Conservation (phyloP, 2,888 invertebrate genomes). For the Drosophila nigricruria region DNA sequence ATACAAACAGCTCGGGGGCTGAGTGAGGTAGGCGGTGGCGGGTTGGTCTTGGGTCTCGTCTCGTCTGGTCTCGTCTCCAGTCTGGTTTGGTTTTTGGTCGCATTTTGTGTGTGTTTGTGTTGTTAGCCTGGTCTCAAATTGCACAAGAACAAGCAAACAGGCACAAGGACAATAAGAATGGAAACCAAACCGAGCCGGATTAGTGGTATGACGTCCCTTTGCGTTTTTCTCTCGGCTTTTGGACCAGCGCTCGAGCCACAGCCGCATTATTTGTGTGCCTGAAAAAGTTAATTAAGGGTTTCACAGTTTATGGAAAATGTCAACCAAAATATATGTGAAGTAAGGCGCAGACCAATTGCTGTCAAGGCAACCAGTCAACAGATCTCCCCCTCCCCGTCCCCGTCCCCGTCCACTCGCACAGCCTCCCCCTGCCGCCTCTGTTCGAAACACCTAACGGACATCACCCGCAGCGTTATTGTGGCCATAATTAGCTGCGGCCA, state of each 20-base stretch:
- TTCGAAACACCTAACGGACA: conserved; percentile 21
- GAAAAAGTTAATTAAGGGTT: conserved; percentile 79
- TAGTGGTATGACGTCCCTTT: conserved; percentile 38
- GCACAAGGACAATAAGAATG: conserved; percentile 40
- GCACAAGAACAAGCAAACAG: conserved; percentile 47
- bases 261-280: conserved; percentile 47
- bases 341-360: conserved; percentile 28
- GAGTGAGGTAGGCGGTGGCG: not conserved
- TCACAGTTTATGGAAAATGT: conserved; percentile 73
- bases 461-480: conserved; percentile 57
- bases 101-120: conserved; percentile 33
- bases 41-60: conserved; percentile 1
- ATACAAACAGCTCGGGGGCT: conserved; percentile 32
- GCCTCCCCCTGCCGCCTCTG: not conserved
- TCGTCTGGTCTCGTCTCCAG: conserved; percentile 5
- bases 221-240: not conserved
- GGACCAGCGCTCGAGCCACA: conserved; percentile 14
- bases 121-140: conserved; percentile 58
- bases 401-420: conserved; percentile 4
- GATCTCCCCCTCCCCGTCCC: not conserved
- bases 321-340: conserved; percentile 54
- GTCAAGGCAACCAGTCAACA: conserved; percentile 22
- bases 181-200: conserved; percentile 33
- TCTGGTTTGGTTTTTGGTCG: conserved; percentile 31
- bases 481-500: conserved; percentile 74